Evolutionary conservation across 2,797 vertebrate genomes (phyloP).

Genomic region (Babyrousa celebensis): DNA sequence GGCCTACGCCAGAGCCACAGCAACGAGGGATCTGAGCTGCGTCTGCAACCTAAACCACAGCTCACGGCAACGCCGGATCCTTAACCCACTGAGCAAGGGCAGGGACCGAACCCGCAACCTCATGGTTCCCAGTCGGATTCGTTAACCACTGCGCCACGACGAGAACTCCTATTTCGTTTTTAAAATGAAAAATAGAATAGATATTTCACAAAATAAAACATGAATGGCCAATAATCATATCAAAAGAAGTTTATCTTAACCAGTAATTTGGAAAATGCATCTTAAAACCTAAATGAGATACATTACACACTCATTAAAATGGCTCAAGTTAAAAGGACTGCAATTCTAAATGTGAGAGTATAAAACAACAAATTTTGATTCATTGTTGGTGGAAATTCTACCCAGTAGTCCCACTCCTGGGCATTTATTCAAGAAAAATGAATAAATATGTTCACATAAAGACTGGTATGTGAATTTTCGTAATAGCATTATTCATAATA

Average conservation of each 20-base stretch:
- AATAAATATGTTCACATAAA: too few species aligned
- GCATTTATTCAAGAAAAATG: neutral
- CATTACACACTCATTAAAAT: neutral
- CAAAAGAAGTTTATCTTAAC: neutral
- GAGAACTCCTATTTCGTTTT: neutral
- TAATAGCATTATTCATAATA: too few species aligned
- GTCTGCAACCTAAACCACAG: too few species aligned
- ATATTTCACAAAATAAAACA: slow-evolving; percentile 4
- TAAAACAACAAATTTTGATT: neutral
- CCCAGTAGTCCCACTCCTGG: neutral
- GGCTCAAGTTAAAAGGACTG: slow-evolving; percentile 1
- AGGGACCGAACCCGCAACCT: too few species aligned
- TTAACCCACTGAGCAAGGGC: too few species aligned
- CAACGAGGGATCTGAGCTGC: too few species aligned
- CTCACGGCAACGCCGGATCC: too few species aligned
- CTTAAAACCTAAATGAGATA: neutral
- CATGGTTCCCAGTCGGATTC: too few species aligned
- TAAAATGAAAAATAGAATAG: neutral
- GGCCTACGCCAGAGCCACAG: too few species aligned
- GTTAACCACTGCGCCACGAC: too few species aligned
- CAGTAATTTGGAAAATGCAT: neutral
- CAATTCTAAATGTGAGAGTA: neutral
- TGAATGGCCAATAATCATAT: slow-evolving; percentile 2
- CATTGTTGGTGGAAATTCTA: neutral
- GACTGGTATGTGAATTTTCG: too few species aligned